A percentile compares a stretch with the other conserved stretches of the same genome.
Conservation (phyloP, 2,797 vertebrate species). For the Dipus sagitta region DNA sequence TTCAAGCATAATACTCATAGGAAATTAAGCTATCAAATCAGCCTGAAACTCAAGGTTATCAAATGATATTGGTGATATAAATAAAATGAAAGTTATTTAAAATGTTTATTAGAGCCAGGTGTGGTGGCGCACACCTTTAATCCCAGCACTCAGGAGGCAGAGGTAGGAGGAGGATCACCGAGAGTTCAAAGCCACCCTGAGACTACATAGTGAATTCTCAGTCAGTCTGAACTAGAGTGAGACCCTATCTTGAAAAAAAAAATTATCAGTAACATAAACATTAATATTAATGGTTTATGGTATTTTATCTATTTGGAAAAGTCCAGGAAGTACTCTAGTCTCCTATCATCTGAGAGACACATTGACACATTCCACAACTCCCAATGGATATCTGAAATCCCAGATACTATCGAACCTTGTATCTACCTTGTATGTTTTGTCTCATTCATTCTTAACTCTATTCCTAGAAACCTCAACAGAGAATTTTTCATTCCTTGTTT, state of each 20-base stretch:
- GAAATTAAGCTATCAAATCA: background rate
- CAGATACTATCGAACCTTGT: background rate
- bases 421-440: background rate
- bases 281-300: background rate
- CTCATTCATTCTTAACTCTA: background rate
- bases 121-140: too few species aligned
- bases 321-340: background rate
- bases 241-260: too few species aligned
- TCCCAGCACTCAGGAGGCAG: too few species aligned
- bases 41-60: background rate
- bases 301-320: background rate
- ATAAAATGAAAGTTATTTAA: background rate
- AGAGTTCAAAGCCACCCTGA: too few species aligned
- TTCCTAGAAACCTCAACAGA: background rate
- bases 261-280: background rate
- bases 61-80: background rate
- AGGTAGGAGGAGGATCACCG: too few species aligned
- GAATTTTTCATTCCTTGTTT: background rate
- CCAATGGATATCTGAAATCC: background rate
- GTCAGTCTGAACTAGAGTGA: too few species aligned
- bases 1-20: background rate
- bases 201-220: too few species aligned
- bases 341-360: too few species aligned
- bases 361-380: background rate
- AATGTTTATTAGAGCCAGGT: background rate